Evolutionary conservation across 2,888 invertebrate genomes (phyloP).

Genomic region (Gordius sp.): DNA sequence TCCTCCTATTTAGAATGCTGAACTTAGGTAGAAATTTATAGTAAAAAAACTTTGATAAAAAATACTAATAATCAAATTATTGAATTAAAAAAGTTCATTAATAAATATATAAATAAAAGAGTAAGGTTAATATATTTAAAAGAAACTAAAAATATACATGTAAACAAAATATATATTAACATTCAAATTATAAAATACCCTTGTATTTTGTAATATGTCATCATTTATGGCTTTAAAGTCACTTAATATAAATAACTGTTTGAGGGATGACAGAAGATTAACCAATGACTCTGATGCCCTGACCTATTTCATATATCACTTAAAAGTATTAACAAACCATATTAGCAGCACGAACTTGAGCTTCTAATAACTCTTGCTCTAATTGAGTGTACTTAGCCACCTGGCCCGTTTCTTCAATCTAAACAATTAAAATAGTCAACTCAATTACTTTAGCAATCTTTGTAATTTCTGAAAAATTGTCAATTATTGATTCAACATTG

Average conservation of each 20-base stretch:
- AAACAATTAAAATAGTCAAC: not conserved
- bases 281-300: slow-evolving; percentile 5
- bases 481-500: not conserved
- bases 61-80: no score
- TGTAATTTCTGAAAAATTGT: not conserved
- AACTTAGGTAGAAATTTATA: no score
- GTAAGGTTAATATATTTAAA: no score
- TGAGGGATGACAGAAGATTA: not conserved
- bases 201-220: not conserved
- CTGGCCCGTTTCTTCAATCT: slow-evolving; percentile 15
- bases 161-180: not conserved
- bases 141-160: no score
- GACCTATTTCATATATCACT: no score
- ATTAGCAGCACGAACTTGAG: slow-evolving; percentile 16
- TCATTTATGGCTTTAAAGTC: slow-evolving; percentile 12
- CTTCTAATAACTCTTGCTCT: slow-evolving; percentile 16
- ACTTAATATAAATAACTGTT: slow-evolving; percentile 9
- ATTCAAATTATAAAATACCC: not conserved
- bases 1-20: no score
- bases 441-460: not conserved
- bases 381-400: slow-evolving; percentile 4
- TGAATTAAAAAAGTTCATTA: no score
- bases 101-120: no score
- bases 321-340: no score
- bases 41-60: no score